Evolutionary conservation across 2,797 vertebrate genomes (phyloP).

Genomic region (Lacerta bilineata): DNA sequence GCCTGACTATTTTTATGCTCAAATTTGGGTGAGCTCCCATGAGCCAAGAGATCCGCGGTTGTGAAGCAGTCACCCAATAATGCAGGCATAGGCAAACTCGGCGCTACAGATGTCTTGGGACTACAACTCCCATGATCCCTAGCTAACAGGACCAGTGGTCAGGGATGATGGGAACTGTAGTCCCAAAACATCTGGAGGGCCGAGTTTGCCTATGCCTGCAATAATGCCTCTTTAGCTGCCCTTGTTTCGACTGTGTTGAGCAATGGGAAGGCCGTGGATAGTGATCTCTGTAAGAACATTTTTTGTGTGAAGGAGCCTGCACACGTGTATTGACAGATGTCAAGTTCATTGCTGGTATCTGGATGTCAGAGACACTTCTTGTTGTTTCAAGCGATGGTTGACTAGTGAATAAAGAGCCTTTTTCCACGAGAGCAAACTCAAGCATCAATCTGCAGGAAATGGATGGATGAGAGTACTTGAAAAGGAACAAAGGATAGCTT

Average conservation of each 20-base stretch:
- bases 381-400: neutral
- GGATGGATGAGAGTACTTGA: neutral
- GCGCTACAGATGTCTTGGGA: too few relatives aligned
- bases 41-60: neutral
- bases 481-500: neutral
- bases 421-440: neutral
- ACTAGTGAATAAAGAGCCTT: neutral
- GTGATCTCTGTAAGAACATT: too few relatives aligned
- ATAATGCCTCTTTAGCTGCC: neutral
- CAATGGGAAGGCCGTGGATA: neutral
- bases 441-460: neutral
- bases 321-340: neutral
- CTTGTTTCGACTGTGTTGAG: too few relatives aligned
- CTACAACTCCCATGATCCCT: too few relatives aligned
- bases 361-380: neutral
- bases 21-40: neutral
- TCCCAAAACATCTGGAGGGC: too few relatives aligned
- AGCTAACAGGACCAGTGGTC: too few relatives aligned
- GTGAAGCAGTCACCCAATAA: neutral
- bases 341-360: neutral
- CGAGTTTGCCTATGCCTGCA: too few relatives aligned
- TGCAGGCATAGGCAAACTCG: too few relatives aligned
- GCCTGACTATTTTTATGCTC: neutral
- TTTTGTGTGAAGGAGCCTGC: neutral
- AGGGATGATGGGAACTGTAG: too few relatives aligned